phyloP scores from a whole-genome alignment of 2,797 vertebrate genomes.

The Serranus cabrilla region DNA sequence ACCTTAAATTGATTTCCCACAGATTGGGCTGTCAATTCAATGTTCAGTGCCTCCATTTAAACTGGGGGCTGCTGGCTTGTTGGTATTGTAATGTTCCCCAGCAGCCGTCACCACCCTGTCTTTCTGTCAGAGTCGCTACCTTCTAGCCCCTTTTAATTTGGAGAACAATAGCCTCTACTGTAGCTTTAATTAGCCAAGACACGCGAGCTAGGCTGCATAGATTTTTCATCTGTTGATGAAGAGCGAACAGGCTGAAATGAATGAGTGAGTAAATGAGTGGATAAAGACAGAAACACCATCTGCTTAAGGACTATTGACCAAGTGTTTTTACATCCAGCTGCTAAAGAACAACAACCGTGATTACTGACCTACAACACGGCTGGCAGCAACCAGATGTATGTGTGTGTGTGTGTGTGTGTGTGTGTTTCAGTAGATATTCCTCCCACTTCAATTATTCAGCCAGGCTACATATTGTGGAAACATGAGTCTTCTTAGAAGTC shows the following conservation, averaged over 20 bases:
- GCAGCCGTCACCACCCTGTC: constrained; percentile 42
- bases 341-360: constrained; percentile 22
- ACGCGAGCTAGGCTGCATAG: constrained; percentile 21
- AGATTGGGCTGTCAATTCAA: not conserved
- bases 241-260: not conserved
- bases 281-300: constrained; percentile 4
- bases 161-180: constrained; percentile 65
- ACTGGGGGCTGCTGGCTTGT: not conserved
- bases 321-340: not conserved
- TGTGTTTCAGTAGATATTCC: constrained; percentile 8
- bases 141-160: constrained; percentile 45
- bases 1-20: constrained; percentile 12
- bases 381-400: constrained; percentile 14
- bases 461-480: constrained; percentile 8
- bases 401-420: not conserved
- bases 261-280: not conserved
- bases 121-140: constrained; percentile 58
- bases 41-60: not conserved
- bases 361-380: constrained; percentile 17
- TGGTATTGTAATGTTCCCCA: constrained; percentile 48
- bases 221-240: constrained; percentile 44
- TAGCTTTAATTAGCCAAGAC: constrained; percentile 66
- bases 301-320: constrained; percentile 6
- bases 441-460: constrained; percentile 38
- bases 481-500: not conserved